These are phyloP conservation scores for Vanessa atalanta DNA, from an alignment of 1,140 invertebrate genomes.

Conservation along the genomic window DNA sequence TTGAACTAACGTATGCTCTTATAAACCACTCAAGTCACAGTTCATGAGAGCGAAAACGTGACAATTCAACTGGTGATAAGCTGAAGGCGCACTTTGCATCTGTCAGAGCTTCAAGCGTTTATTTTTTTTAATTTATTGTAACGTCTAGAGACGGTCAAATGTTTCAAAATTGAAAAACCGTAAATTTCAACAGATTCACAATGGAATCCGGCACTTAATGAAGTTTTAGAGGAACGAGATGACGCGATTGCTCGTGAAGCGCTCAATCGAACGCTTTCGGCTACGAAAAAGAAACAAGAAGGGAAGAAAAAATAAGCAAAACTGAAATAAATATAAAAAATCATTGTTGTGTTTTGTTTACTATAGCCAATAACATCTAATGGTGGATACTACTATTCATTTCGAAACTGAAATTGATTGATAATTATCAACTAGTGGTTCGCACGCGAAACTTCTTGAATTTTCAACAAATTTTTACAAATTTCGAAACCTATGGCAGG, in stretches of 20 bases:
- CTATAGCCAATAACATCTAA: no score
- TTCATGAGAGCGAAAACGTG: conserved; percentile 17
- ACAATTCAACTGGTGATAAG: conserved; percentile 24
- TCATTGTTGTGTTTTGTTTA: background rate
- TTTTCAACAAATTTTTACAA: no score
- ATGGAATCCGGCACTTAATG: conserved; percentile 52
- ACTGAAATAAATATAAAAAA: background rate
- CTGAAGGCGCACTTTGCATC: conserved; percentile 12
- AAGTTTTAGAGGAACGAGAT: conserved; percentile 60
- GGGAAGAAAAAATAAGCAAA: conserved; percentile 56
- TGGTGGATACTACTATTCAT: no score
- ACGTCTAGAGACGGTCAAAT: background rate
- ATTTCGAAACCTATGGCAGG: no score
- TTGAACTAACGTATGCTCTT: conserved; percentile 12
- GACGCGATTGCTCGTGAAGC: conserved; percentile 57
- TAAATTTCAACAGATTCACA: conserved; percentile 48
- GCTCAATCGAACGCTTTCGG: conserved; percentile 47
- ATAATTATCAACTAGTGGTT: no score
- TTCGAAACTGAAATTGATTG: no score
- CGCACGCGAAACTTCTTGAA: no score
- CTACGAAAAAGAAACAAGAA: conserved; percentile 62
- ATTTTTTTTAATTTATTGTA: background rate
- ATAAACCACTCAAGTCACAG: background rate
- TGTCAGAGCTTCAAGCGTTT: background rate
- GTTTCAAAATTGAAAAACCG: background rate